Evolutionary conservation across 2,888 invertebrate genomes (phyloP), one percentile per base, ranked within the genome.

Genomic region (Palloptera scutellata): DNA sequence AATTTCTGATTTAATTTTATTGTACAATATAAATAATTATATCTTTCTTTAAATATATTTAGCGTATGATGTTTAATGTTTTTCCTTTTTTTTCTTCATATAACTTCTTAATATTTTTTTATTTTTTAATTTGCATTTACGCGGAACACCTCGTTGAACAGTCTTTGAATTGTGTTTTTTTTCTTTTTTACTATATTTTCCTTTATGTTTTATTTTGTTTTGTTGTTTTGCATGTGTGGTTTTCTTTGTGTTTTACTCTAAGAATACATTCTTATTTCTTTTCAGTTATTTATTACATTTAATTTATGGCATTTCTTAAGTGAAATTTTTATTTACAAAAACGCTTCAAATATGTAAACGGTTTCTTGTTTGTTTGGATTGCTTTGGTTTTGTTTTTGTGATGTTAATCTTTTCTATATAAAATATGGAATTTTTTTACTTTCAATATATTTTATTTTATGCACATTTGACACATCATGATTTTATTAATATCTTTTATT

Each of bases 91-190:
- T 53, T 67, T 64, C 72, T 67, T 67, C 55, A 70, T 61, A 40
- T 67, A 62, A 59, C 66, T 64, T 70, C 70, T 64, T 70, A 70
- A 66, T 74, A 53, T 73, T 76, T 74, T 70, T 58, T 66, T 67
- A 71, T 66, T 60, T 77, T 63, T 58, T 77, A 78, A 77, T 75
- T 83, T 83, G 80, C 81, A 84, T 81, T 81, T 82, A 81, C 80
- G 81, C 83, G 84, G 85, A 85, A 85, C 84, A 85, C 84, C 84
- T 83, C 82, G 83, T 82, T 84, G 79, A 83, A 84, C 84, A 84
- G 84, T 84, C 84, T 84, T 84, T 81, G 78, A 81, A 82, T 77
- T 83, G 75, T 71, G 73, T 83, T 73, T 71, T 69, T 71, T 74
- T 70, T 62, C 63, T 17, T 54, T 43, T 74, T 70, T 70, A 59